Percentiles rank a stretch among this genome's conserved stretches.
phyloP scores from a whole-genome alignment of 2,113 vertebrate species.

The Lepidothrix coronata region DNA sequence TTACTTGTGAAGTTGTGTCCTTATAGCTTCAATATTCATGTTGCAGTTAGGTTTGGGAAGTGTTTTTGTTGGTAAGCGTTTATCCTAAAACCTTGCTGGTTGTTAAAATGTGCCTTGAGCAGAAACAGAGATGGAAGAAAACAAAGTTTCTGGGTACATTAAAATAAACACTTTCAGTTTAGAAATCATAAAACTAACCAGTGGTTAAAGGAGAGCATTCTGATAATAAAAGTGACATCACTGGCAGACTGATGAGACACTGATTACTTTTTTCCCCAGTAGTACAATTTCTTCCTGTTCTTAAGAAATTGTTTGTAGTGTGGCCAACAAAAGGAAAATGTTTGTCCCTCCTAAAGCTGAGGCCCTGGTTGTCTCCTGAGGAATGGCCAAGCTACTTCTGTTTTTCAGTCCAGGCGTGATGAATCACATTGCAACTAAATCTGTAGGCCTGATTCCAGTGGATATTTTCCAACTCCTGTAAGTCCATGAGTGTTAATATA shows the following conservation, averaged over 20 bases:
- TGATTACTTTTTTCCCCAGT: background rate
- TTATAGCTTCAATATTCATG: constrained; percentile 14
- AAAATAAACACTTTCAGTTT: background rate
- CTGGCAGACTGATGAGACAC: fast-evolving
- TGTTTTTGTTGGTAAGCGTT: constrained; percentile 22
- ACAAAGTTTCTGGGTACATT: background rate
- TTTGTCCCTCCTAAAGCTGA: background rate
- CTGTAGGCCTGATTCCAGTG: background rate
- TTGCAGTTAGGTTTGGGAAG: background rate
- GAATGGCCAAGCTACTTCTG: background rate
- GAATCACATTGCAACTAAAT: background rate
- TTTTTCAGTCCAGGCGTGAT: background rate
- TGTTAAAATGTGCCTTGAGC: constrained; percentile 32
- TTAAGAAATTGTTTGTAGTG: background rate
- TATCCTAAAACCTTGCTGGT: constrained; percentile 11
- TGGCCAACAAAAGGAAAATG: background rate
- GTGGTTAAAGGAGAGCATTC: background rate
- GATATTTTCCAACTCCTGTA: background rate
- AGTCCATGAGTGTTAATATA: background rate
- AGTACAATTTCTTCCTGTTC: background rate
- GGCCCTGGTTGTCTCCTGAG: background rate
- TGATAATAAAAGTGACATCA: background rate
- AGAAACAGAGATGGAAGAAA: background rate
- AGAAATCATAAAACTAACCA: background rate
- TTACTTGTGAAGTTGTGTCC: constrained; percentile 4